Conservation (phyloP, 2,797 vertebrate species). For the Sitta carolinensis region DNA sequence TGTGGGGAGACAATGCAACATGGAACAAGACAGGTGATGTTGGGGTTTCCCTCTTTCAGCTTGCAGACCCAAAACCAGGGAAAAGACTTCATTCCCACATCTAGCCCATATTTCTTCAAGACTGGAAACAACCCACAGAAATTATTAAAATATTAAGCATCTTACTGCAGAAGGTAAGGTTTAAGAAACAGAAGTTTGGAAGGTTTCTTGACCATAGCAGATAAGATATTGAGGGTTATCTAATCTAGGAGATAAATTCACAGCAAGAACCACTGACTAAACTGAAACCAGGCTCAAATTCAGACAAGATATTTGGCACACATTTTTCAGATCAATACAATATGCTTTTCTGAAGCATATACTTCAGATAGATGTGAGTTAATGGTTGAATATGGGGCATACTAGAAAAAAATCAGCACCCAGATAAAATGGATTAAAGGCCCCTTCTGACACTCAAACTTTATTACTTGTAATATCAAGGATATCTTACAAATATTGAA, state of each 20-base stretch:
- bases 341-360: not conserved
- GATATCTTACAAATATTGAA: not conserved
- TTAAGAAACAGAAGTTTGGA: not conserved
- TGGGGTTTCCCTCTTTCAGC: not conserved
- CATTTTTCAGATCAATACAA: not conserved
- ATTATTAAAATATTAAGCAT: not conserved
- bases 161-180: not conserved
- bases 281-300: not conserved
- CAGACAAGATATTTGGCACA: not conserved
- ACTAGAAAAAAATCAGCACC: not conserved
- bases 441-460: not conserved
- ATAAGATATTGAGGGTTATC: not conserved
- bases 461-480: not conserved
- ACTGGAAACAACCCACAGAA: not conserved
- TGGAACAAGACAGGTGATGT: fast-evolving
- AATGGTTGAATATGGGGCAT: not conserved
- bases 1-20: not conserved
- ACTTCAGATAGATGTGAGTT: not conserved
- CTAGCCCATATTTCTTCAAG: not conserved
- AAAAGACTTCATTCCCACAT: not conserved
- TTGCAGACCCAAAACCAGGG: not conserved
- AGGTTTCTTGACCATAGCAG: not conserved
- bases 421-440: not conserved
- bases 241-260: not conserved
- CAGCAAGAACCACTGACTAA: not conserved